phyloP scores from a whole-genome alignment of 1,140 invertebrate species.

The Proctacanthus coquilletti region DNA sequence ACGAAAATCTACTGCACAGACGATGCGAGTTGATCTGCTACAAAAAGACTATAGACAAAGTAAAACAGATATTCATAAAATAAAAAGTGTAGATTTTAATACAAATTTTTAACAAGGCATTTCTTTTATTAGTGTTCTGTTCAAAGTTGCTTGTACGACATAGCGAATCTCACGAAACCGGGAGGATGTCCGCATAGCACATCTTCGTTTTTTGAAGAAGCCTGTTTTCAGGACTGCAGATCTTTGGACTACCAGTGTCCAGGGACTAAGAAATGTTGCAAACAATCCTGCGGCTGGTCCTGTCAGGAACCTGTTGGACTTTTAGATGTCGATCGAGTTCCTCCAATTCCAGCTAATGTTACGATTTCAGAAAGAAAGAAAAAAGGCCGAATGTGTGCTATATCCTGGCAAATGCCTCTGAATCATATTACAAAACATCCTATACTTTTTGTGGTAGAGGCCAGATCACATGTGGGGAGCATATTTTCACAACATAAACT shows the following conservation, averaged over 20 bases:
- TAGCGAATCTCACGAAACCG: no score
- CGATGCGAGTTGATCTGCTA: background rate
- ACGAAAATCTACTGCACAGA: slow-evolving; percentile 4
- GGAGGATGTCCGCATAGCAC: background rate
- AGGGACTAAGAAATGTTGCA: slow-evolving; percentile 1
- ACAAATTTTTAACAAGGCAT: no score
- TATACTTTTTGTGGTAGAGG: slow-evolving; percentile 36
- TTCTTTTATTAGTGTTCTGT: no score
- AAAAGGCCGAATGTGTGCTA: slow-evolving; percentile 23
- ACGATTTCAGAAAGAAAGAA: slow-evolving; percentile 18
- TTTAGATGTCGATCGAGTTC: slow-evolving; percentile 13
- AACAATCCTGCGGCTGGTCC: background rate
- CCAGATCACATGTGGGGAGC: slow-evolving; percentile 37
- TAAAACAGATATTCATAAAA: no score
- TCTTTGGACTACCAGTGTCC: background rate
- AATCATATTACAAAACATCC: slow-evolving; percentile 1
- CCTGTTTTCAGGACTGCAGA: background rate
- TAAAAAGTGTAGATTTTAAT: no score
- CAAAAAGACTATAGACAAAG: background rate
- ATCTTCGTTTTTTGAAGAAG: background rate
- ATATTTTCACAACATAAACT: slow-evolving; percentile 33
- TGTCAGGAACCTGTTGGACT: background rate
- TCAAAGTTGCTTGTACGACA: no score
- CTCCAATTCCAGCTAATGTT: slow-evolving; percentile 29
- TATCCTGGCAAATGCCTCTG: slow-evolving; percentile 9